These are phyloP conservation scores for Dastarcus helophoroides DNA, from an alignment of 2,888 invertebrate species.

Conservation along the genomic window DNA sequence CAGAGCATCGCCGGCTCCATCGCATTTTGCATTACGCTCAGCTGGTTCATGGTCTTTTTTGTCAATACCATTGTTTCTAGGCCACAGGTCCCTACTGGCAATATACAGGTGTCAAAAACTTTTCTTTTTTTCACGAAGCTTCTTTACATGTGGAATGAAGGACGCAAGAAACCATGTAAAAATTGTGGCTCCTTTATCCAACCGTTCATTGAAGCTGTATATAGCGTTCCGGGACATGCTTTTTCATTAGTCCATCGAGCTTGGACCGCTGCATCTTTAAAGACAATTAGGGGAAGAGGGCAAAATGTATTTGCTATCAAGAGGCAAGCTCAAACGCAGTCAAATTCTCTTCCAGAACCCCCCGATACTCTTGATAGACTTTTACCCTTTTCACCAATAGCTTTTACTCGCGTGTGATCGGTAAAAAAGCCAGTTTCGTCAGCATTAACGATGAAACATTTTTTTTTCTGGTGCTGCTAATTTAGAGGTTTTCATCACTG, in stretches of 20 bases:
- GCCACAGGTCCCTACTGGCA: no score
- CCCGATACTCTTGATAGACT: slow-evolving; percentile 14
- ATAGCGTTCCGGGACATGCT: slow-evolving; percentile 16
- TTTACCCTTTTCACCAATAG: slow-evolving; percentile 16
- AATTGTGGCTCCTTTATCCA: slow-evolving; percentile 22
- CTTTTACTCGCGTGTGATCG: slow-evolving; percentile 16
- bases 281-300: slow-evolving; percentile 18
- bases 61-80: no score
- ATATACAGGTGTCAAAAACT: no score
- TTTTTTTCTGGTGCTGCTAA: slow-evolving; percentile 2
- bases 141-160: slow-evolving; percentile 5
- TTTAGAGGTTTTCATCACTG: slow-evolving; percentile 1
- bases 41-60: no score
- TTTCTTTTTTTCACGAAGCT: slow-evolving; percentile 2
- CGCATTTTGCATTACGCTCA: no score
- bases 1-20: no score
- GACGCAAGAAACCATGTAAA: slow-evolving; percentile 6
- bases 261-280: slow-evolving; percentile 17
- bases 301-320: slow-evolving; percentile 13
- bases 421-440: slow-evolving; percentile 17
- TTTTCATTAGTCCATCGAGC: slow-evolving; percentile 4
- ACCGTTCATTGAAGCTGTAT: slow-evolving; percentile 17
- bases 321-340: slow-evolving; percentile 15
- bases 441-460: slow-evolving; percentile 14
- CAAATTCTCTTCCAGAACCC: slow-evolving; percentile 18